phyloP scores from a whole-genome alignment of 2,797 vertebrate species.

The Halcyon chelicuti region DNA sequence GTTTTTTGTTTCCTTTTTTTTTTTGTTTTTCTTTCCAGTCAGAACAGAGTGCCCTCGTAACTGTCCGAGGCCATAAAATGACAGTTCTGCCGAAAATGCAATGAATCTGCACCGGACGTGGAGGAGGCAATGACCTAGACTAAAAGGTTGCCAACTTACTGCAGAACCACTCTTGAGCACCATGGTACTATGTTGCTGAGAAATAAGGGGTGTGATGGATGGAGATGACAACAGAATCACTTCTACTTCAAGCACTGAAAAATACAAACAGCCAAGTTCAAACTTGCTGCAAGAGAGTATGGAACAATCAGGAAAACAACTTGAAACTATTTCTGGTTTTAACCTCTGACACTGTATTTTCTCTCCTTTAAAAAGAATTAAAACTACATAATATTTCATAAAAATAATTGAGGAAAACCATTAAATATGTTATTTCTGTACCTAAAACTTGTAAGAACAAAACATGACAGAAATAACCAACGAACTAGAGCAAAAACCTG shows the following conservation, averaged over 20 bases:
- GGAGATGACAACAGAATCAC: not conserved
- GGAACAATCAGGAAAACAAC: not conserved
- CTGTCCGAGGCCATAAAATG: not conserved
- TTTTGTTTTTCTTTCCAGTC: not conserved
- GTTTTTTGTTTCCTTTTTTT: no score
- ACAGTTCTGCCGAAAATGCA: not conserved
- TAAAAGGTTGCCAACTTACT: not conserved
- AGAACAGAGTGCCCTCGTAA: not conserved
- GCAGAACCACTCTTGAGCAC: not conserved
- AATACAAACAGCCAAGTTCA: not conserved
- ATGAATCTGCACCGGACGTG: not conserved
- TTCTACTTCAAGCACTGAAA: not conserved
- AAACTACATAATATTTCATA: slow-evolving; percentile 18
- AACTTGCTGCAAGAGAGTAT: not conserved
- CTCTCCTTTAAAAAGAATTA: not conserved
- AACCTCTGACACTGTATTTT: not conserved
- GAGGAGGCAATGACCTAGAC: not conserved
- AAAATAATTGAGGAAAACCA: not conserved
- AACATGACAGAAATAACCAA: slow-evolving; percentile 6
- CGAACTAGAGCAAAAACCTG: not conserved
- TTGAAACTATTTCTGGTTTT: not conserved
- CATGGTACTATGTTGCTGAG: not conserved
- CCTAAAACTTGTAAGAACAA: slow-evolving; percentile 1
- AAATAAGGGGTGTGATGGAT: not conserved
- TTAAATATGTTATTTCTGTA: not conserved